These are phyloP conservation scores for Albula goreensis DNA, from an alignment of 2,113 vertebrate species.

Conservation along the genomic window DNA sequence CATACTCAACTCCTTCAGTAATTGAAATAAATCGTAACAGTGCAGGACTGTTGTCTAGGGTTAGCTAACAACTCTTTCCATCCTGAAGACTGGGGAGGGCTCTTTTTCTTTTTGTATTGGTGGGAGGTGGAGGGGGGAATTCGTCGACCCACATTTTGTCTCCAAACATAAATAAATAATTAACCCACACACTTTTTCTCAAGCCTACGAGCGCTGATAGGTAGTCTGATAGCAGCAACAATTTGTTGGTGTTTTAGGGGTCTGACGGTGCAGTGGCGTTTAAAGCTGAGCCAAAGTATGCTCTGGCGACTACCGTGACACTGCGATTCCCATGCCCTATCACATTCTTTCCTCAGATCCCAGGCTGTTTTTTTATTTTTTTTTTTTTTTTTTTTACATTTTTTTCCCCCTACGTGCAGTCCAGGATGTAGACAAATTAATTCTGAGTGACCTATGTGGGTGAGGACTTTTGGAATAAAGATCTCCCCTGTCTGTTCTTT, in stretches of 20 bases:
- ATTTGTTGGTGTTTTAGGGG: constrained; percentile 60
- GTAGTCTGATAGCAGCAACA: constrained; percentile 68
- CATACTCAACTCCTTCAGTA: constrained; percentile 77
- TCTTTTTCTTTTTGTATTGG: constrained; percentile 31
- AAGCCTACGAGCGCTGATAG: constrained; percentile 69
- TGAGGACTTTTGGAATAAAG: constrained; percentile 71
- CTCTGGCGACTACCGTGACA: constrained; percentile 74
- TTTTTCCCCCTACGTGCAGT: constrained; percentile 74
- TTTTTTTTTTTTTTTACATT: constrained; percentile 3
- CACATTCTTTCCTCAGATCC: constrained; percentile 82
- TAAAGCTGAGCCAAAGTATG: constrained; percentile 79
- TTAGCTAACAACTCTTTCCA: constrained; percentile 64
- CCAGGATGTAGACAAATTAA: constrained; percentile 87
- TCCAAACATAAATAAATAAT: constrained; percentile 44
- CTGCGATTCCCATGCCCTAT: constrained; percentile 86
- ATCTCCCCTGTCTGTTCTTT: constrained; percentile 70
- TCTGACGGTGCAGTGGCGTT: constrained; percentile 75
- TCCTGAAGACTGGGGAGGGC: constrained; percentile 60
- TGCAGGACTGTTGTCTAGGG: constrained; percentile 69
- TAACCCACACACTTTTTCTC: constrained; percentile 80
- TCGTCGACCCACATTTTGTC: constrained; percentile 61
- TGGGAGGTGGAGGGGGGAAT: constrained; percentile 36
- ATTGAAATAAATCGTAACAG: constrained; percentile 79
- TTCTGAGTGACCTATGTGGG: constrained; percentile 83
- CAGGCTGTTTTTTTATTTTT: constrained; percentile 64